These are phyloP conservation scores for Planiliza haematocheilus DNA, from an alignment of 2,113 vertebrate genomes.

Conservation along the genomic window DNA sequence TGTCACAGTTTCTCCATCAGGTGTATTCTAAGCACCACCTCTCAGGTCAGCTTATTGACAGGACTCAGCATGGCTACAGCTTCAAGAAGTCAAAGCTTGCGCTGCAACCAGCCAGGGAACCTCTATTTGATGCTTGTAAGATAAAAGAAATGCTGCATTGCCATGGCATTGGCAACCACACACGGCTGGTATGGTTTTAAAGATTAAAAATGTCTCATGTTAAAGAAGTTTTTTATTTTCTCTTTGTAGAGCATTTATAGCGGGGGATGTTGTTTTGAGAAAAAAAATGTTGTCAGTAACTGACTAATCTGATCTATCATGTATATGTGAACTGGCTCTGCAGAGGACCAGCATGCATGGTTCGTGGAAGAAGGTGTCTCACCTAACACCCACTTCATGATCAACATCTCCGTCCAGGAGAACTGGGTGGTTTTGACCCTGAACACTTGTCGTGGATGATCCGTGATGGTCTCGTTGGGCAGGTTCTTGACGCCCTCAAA, in stretches of 20 bases:
- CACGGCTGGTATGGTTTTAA: constrained; percentile 2
- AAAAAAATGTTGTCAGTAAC: neutral
- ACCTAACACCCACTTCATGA: constrained; percentile 99
- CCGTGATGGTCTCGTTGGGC: constrained; percentile 96
- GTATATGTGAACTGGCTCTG: constrained; percentile 22
- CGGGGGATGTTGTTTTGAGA: neutral
- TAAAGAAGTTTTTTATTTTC: constrained; percentile 10
- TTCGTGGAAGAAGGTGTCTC: constrained; percentile 69
- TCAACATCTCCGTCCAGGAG: constrained; percentile 97
- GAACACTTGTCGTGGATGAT: constrained; percentile 96
- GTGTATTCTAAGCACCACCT: constrained; percentile 23
- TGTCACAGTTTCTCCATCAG: neutral
- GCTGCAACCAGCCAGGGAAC: constrained; percentile 8
- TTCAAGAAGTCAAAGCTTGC: constrained; percentile 4
- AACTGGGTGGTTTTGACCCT: constrained; percentile 97
- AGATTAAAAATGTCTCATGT: constrained; percentile 24
- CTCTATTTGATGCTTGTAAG: constrained; percentile 43
- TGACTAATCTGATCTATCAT: neutral
- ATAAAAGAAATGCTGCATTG: constrained; percentile 44
- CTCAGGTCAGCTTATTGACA: constrained; percentile 14
- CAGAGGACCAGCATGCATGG: neutral
- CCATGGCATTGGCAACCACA: constrained; percentile 28
- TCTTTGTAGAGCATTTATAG: constrained; percentile 3
- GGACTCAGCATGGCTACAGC: constrained; percentile 10
- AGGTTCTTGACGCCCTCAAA: constrained; percentile 96